phyloP scores from a whole-genome alignment of 2,113 vertebrate genomes.

The Tinamus guttatus region DNA sequence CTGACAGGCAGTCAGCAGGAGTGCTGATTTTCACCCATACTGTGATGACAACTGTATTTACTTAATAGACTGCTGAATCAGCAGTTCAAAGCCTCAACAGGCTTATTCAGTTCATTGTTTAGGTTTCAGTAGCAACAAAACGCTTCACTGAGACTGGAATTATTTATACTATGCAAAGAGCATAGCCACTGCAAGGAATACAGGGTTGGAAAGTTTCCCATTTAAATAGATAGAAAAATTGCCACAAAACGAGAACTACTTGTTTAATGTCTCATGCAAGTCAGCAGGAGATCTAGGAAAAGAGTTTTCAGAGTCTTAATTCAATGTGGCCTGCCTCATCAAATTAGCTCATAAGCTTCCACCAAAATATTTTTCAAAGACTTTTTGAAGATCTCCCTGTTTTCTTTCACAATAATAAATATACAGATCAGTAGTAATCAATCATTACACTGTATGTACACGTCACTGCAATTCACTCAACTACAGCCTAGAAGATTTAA shows the following conservation, averaged over 20 bases:
- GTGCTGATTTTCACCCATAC: background rate
- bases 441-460: background rate
- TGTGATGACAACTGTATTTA: background rate
- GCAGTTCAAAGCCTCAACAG: background rate
- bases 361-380: background rate
- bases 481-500: background rate
- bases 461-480: background rate
- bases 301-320: background rate
- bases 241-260: background rate
- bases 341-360: background rate
- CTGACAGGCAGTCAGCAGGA: background rate
- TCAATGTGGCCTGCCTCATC: background rate
- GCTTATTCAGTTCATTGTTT: background rate
- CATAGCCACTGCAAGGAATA: background rate
- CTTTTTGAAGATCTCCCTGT: background rate
- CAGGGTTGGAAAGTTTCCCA: background rate
- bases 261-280: background rate
- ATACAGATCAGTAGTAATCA: background rate
- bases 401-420: background rate
- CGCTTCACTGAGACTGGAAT: background rate
- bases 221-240: background rate
- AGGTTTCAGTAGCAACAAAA: background rate
- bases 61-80: background rate
- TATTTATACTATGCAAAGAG: rapidly evolving
- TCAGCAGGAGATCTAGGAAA: background rate